Conservation (phyloP, 2,113 vertebrate genomes). For the Prionailurus viverrinus region DNA sequence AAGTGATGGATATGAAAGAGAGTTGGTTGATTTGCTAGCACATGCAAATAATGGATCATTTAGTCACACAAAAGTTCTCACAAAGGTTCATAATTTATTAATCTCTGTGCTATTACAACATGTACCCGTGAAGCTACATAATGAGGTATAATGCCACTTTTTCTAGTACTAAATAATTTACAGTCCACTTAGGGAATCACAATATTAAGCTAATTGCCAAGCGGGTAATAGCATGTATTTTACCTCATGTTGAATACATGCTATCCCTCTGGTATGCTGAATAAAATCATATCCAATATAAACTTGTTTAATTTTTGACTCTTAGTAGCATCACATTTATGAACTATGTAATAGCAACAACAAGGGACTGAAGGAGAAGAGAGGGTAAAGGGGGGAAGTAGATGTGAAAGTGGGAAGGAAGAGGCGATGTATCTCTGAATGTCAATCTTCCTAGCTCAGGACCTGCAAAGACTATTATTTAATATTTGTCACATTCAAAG, state of each 20-base stretch:
- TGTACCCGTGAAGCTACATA: neutral
- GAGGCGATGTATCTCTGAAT: neutral
- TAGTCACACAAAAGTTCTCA: neutral
- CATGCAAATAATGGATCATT: neutral
- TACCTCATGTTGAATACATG: neutral
- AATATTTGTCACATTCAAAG: neutral
- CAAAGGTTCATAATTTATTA: neutral
- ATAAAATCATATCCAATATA: neutral
- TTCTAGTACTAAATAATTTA: neutral
- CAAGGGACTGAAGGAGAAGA: neutral
- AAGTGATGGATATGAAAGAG: neutral
- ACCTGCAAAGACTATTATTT: neutral
- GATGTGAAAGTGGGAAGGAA: neutral
- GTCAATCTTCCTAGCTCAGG: neutral
- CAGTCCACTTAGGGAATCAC: neutral
- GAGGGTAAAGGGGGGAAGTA: neutral
- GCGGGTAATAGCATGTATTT: neutral
- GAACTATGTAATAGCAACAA: neutral
- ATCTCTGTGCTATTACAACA: neutral
- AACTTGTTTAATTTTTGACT: neutral
- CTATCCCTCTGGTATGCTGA: neutral
- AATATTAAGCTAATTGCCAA: neutral
- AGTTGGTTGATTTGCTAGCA: neutral
- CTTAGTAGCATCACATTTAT: neutral
- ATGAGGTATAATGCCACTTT: neutral